Base-by-base conservation (phyloP, 1,140 invertebrate species). In the Meteorus sp. region DNA sequence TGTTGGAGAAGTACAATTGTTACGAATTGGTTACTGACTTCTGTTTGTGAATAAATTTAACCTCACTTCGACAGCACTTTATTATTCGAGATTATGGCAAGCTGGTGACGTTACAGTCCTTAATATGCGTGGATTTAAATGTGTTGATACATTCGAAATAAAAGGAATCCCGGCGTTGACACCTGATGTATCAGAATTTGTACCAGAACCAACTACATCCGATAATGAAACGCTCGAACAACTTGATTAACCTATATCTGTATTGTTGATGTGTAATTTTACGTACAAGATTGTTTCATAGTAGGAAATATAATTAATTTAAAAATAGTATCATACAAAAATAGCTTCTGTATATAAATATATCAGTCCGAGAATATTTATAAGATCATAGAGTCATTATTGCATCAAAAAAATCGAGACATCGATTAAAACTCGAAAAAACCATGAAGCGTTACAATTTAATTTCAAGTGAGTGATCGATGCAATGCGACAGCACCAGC, bases 391-490 rank as follows among this genome's bases (percentile, higher is more conserved):
- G 4, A 29, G 9, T 9, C 9, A 5, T 29, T 9, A 9, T 5
- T 29, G 27, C 27, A 29, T 4, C 27, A 29, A 9, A 29, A 9
- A 9, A 29, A 29, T 9, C 27, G 9, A 5, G 4, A 5, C 27
- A 27, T 57, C 31, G 22, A 31, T 13, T 35, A 48, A n/a, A n/a
- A n/a, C n/a, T n/a, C n/a, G n/a, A n/a, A n/a, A n/a, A n/a, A n/a
- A n/a, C n/a, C n/a, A n/a, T n/a, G n/a, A 31, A 43, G 39, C 13
- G 31, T 37, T 22, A 35, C 27, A 17, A 61, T 62, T 61, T 80
- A 75, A 76, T 65, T 59, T 78, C 54, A 78, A 52, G 80, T 75
- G 70, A 80, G 68, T 52, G 77, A 74, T 68, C 71, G 70, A 63
- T 72, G 66, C 62, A 74, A 62, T 22, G 67, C 78, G 23, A 77